Conservation (phyloP, 2,797 vertebrate species). For the Sylvia borin region DNA sequence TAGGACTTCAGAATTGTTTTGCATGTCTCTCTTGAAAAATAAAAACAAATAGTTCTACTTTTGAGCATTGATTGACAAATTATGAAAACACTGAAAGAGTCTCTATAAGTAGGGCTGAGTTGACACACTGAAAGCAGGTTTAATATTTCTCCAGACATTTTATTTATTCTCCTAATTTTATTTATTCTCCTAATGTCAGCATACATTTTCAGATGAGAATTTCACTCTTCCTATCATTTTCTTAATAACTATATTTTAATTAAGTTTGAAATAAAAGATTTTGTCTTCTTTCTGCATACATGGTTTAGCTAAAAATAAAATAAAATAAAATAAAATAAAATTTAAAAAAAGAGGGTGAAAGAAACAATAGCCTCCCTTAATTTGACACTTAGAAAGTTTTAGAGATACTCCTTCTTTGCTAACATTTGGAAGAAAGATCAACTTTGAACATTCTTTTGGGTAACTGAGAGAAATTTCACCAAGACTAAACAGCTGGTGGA, state of each 20-base stretch:
- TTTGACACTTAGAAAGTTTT: neutral
- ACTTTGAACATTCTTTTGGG: neutral
- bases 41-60: conserved; percentile 66
- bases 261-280: neutral
- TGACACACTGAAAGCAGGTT: neutral
- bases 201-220: neutral
- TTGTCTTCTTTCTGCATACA: neutral
- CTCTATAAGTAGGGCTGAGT: neutral
- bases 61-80: conserved; percentile 43
- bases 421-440: neutral
- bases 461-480: neutral
- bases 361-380: neutral
- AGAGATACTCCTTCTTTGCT: neutral
- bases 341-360: rapidly evolving
- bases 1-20: conserved; percentile 55
- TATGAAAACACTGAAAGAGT: neutral
- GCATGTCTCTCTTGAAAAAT: conserved; percentile 40
- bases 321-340: too few relatives aligned
- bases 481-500: neutral
- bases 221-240: neutral
- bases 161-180: neutral
- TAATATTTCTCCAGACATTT: neutral
- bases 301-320: neutral
- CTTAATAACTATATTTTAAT: neutral
- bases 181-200: neutral